Conservation (phyloP, 2,888 invertebrate species). For the Mallateleia sp. region DNA sequence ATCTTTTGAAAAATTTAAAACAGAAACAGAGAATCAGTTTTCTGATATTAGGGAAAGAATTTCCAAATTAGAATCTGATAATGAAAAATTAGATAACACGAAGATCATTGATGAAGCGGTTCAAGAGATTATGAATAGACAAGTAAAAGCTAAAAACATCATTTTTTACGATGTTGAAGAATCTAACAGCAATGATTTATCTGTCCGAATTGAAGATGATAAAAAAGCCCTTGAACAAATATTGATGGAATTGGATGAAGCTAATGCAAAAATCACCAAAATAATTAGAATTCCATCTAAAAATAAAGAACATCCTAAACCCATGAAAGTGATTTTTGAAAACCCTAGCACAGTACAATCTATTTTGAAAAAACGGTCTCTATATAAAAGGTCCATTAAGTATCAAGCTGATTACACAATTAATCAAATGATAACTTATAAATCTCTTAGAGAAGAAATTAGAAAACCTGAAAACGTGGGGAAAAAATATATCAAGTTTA, state of each 20-base stretch:
- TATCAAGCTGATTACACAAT: background rate
- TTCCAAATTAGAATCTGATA: background rate
- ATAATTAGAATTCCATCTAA: slow-evolving; percentile 1
- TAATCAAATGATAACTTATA: background rate
- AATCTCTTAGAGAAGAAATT: background rate
- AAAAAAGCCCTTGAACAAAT: background rate
- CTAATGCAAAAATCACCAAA: background rate
- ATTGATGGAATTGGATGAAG: background rate
- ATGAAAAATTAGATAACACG: background rate
- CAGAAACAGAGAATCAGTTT: background rate
- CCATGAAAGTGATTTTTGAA: slow-evolving; percentile 15
- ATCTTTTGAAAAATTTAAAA: background rate
- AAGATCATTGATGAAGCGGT: background rate
- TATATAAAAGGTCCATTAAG: background rate
- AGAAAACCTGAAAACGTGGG: background rate
- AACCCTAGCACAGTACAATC: background rate
- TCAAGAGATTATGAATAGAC: background rate
- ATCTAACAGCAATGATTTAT: background rate
- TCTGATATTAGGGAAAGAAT: background rate
- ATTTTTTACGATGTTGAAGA: slow-evolving; percentile 7
- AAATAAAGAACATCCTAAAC: background rate
- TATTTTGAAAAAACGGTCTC: background rate
- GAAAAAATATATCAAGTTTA: background rate
- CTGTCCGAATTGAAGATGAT: background rate
- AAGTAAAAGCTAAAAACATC: background rate